Evolutionary conservation across 2,797 vertebrate species (phyloP).

Genomic region (Sciurus vulgaris): DNA sequence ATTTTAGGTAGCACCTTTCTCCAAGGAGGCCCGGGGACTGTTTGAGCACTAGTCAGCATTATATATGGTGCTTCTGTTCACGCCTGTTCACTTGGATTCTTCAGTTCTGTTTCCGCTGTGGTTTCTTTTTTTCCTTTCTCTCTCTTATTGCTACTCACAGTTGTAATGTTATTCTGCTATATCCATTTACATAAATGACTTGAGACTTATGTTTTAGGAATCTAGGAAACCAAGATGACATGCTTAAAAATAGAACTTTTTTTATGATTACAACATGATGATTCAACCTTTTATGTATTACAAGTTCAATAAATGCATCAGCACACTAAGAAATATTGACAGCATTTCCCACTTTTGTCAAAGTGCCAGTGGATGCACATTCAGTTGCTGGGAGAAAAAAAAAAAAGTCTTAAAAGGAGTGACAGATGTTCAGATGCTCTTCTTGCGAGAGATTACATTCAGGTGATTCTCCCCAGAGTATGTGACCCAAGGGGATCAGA

Average conservation of each 20-base stretch:
- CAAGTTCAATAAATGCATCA: conserved; percentile 61
- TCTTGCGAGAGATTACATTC: background rate
- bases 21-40: background rate
- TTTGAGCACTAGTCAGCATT: background rate
- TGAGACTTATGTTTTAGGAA: conserved; percentile 64
- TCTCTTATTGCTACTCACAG: background rate
- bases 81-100: background rate
- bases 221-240: conserved; percentile 2
- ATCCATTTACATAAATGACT: conserved; percentile 69
- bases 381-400: conserved; percentile 29
- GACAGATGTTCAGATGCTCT: background rate
- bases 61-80: conserved; percentile 53
- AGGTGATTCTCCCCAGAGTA: background rate
- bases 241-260: conserved; percentile 53
- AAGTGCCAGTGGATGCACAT: conserved; percentile 40
- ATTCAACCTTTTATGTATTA: conserved; percentile 40
- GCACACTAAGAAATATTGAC: conserved; percentile 45
- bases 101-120: conserved; percentile 57
- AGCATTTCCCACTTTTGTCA: conserved; percentile 27
- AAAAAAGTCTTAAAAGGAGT: background rate
- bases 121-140: conserved; percentile 27
- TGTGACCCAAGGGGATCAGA: background rate
- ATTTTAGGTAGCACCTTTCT: conserved; percentile 63
- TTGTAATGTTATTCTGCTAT: conserved; percentile 60
- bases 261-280: conserved; percentile 33